These are phyloP conservation scores for Xenentodon cancila DNA, from an alignment of 2,797 vertebrate genomes.

Conservation along the genomic window DNA sequence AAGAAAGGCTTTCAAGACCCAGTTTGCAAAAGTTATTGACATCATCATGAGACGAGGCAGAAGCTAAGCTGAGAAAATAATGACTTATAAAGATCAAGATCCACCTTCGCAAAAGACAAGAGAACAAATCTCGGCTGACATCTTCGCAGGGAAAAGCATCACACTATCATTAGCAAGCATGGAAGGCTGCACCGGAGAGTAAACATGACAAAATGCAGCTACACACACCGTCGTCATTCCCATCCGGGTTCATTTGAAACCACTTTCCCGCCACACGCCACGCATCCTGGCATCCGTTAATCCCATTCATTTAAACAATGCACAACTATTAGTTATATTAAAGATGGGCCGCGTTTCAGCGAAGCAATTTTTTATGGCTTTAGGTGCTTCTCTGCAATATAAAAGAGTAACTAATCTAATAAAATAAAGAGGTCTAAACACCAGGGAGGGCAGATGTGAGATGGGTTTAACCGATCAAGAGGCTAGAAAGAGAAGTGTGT, in stretches of 20 bases:
- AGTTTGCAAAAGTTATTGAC: slow-evolving; percentile 37
- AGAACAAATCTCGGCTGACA: slow-evolving; percentile 32
- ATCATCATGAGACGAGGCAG: slow-evolving; percentile 28
- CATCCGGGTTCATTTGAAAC: too few species aligned
- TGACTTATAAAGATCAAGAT: slow-evolving; percentile 13
- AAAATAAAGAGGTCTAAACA: too few species aligned
- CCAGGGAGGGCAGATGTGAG: slow-evolving; percentile 37
- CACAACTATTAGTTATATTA: slow-evolving; percentile 21
- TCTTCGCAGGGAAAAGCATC: background rate
- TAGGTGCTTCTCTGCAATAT: slow-evolving; percentile 43
- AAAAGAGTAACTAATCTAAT: too few species aligned
- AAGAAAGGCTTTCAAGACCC: slow-evolving; percentile 15
- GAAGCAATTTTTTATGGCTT: slow-evolving; percentile 27
- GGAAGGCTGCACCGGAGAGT: slow-evolving; percentile 6
- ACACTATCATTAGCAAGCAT: slow-evolving; percentile 5
- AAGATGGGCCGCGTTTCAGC: slow-evolving; percentile 37
- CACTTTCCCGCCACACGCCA: too few species aligned
- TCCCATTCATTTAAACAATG: slow-evolving; percentile 48
- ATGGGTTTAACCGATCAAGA: slow-evolving; percentile 51
- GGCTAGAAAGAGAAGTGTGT: slow-evolving; percentile 29
- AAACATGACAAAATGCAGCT: slow-evolving; percentile 19
- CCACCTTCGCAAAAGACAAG: slow-evolving; percentile 15
- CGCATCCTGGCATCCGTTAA: too few species aligned
- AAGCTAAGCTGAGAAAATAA: slow-evolving; percentile 21
- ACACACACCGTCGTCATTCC: too few species aligned